Conservation (phyloP, 2,113 vertebrate genomes). For the Haliaeetus leucogaster region DNA sequence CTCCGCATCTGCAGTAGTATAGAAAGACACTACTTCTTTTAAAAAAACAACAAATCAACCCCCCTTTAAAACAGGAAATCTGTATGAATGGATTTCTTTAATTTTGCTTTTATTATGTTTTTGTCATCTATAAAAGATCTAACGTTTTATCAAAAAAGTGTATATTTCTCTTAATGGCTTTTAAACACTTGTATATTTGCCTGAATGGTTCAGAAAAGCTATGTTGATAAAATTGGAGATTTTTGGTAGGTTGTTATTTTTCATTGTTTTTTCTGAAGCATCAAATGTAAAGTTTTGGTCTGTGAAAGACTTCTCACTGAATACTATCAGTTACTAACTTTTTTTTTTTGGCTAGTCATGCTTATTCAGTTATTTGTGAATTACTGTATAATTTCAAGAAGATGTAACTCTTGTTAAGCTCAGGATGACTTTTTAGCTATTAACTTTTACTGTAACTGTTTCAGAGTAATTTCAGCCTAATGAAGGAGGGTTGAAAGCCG, state of each 20-base stretch:
- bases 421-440: background rate
- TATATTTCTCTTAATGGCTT: background rate
- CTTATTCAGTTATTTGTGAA: conserved; percentile 14
- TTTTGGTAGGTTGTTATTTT: background rate
- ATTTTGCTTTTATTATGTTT: background rate
- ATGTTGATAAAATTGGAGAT: background rate
- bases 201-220: background rate
- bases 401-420: conserved; percentile 8
- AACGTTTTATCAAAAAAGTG: background rate
- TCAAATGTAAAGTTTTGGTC: background rate
- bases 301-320: background rate
- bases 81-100: background rate
- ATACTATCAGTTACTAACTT: background rate
- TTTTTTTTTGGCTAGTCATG: background rate
- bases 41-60: background rate
- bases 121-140: background rate
- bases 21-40: background rate
- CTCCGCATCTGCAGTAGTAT: background rate
- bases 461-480: background rate
- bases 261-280: background rate
- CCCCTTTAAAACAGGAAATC: background rate
- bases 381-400: conserved; percentile 33
- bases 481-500: background rate
- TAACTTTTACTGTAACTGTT: background rate
- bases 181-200: background rate